These are phyloP conservation scores for Pyrgus malvae DNA, from an alignment of 2,888 invertebrate genomes.

Conservation along the genomic window DNA sequence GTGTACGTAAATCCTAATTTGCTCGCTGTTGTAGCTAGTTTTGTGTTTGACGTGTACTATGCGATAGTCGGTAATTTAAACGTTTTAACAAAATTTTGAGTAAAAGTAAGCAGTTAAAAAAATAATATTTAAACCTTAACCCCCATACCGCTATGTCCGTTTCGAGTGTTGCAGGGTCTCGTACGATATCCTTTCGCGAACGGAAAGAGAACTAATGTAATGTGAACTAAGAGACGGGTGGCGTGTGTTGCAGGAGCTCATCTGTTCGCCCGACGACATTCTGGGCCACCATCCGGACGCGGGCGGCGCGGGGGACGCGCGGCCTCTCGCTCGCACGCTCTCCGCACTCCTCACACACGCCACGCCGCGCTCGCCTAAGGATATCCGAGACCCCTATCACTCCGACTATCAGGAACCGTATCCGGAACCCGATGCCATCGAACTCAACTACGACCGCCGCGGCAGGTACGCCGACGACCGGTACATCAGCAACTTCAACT, in stretches of 20 bases:
- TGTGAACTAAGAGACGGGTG: slow-evolving; percentile 71
- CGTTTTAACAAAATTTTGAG: no score
- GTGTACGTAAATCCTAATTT: no score
- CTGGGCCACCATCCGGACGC: slow-evolving; percentile 61
- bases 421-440: slow-evolving; percentile 42
- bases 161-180: slow-evolving; percentile 67
- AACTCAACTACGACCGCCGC: slow-evolving; percentile 58
- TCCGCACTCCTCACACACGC: slow-evolving; percentile 66
- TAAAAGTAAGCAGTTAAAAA: no score
- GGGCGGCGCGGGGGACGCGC: slow-evolving; percentile 44
- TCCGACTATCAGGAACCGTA: slow-evolving; percentile 31
- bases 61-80: no score
- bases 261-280: slow-evolving; percentile 84
- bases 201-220: slow-evolving; percentile 42
- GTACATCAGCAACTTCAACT: slow-evolving; percentile 58
- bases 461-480: slow-evolving; percentile 64
- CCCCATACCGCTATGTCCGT: slow-evolving; percentile 31
- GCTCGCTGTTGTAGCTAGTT: neutral
- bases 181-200: slow-evolving; percentile 65
- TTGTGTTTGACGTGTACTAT: slow-evolving; percentile 2
- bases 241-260: slow-evolving; percentile 86
- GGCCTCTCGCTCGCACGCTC: slow-evolving; percentile 63
- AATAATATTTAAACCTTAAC: no score
- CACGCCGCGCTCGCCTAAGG: slow-evolving; percentile 73
- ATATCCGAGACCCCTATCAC: slow-evolving; percentile 56